Percentiles rank a stretch among this genome's conserved stretches.
phyloP scores from a whole-genome alignment of 2,113 vertebrate genomes.

The Toxotes chatareus region DNA sequence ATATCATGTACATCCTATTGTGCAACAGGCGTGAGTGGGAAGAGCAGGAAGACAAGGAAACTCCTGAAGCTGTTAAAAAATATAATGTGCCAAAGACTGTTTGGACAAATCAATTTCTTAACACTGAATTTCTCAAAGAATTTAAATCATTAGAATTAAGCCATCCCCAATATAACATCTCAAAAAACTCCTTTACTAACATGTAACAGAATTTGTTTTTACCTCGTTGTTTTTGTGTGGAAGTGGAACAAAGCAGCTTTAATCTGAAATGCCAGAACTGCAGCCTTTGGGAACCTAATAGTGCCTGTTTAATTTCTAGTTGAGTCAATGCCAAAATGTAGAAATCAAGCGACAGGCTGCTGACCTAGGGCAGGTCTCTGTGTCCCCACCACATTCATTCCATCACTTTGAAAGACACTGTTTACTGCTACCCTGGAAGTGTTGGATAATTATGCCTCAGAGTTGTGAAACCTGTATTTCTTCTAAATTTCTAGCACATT shows the following conservation, averaged over 20 bases:
- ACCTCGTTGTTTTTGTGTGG: slow-evolving; percentile 4
- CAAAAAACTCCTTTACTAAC: neutral
- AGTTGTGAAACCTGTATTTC: slow-evolving; percentile 20
- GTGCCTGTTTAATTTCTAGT: slow-evolving; percentile 49
- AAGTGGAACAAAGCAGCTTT: slow-evolving; percentile 16
- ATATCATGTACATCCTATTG: too few relatives aligned
- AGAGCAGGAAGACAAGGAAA: too few relatives aligned
- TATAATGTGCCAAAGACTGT: too few relatives aligned
- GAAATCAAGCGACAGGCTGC: slow-evolving; percentile 26
- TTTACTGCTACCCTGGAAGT: slow-evolving; percentile 42
- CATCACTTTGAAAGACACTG: slow-evolving; percentile 43
- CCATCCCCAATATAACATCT: neutral
- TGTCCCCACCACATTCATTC: slow-evolving; percentile 40
- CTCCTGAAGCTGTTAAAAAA: too few relatives aligned
- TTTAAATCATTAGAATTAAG: neutral
- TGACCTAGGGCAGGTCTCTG: slow-evolving; percentile 37
- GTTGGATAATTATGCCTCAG: slow-evolving; percentile 40
- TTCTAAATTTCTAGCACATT: slow-evolving; percentile 16
- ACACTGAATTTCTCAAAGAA: too few relatives aligned
- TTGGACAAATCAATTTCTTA: too few relatives aligned
- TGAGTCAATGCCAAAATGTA: slow-evolving; percentile 36
- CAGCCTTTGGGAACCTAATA: neutral
- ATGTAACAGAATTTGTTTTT: neutral
- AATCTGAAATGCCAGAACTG: slow-evolving; percentile 16
- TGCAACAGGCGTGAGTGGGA: too few relatives aligned